Conservation (phyloP, 1,140 invertebrate genomes). For the Cyclargus thomasi region DNA sequence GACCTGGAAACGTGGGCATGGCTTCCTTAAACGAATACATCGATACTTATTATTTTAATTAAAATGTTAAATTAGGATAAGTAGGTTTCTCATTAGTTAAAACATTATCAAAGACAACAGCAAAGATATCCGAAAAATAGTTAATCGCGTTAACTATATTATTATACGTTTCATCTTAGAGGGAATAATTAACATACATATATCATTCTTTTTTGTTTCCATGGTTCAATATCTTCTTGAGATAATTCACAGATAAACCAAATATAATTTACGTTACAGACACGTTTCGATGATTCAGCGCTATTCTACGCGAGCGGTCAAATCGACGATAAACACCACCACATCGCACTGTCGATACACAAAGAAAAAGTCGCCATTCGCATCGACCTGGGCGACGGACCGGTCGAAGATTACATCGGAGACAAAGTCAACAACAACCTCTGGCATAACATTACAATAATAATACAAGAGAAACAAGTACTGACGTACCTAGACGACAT, state of each 20-base stretch:
- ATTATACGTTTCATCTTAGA: too few species aligned
- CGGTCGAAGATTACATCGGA: constrained; percentile 81
- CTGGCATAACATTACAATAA: constrained; percentile 94
- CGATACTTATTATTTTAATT: background rate
- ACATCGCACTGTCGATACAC: constrained; percentile 87
- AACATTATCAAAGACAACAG: too few species aligned
- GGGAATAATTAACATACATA: too few species aligned
- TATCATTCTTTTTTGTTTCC: too few species aligned
- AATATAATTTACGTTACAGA: constrained; percentile 70
- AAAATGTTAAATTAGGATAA: too few species aligned
- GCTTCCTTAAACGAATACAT: background rate
- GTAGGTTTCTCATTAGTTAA: too few species aligned
- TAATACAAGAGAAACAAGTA: constrained; percentile 83
- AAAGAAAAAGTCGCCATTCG: constrained; percentile 86
- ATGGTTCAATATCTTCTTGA: background rate
- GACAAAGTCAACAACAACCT: constrained; percentile 82
- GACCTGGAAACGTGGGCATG: background rate
- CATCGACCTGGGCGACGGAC: constrained; percentile 88
- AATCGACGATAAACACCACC: constrained; percentile 85
- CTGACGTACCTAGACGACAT: constrained; percentile 85
- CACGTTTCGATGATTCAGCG: constrained; percentile 89
- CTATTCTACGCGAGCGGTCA: constrained; percentile 92
- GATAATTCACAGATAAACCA: background rate
- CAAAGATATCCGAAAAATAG: too few species aligned
- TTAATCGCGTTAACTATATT: too few species aligned